Conservation (phyloP, 53 echinoderm and acorn worm species). For the Antedon mediterranea region DNA sequence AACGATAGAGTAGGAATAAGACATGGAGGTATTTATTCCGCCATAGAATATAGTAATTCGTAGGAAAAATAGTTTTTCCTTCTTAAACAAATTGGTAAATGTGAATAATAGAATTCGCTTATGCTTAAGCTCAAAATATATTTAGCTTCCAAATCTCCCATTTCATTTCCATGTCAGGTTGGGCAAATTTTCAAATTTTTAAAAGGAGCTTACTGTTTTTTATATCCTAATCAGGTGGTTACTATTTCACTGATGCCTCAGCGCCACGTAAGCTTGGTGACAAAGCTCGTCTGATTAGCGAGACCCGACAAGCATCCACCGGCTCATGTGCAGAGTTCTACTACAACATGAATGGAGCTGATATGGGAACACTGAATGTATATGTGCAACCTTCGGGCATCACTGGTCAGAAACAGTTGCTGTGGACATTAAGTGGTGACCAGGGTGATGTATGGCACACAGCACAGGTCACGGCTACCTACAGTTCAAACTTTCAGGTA, state of each 20-base stretch:
- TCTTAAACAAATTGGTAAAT: too few relatives aligned
- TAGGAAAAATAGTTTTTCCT: too few relatives aligned
- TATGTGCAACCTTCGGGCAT: neutral
- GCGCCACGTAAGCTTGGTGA: conserved; percentile 21
- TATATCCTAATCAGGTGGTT: conserved; percentile 21
- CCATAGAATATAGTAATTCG: too few relatives aligned
- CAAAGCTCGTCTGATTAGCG: conserved; percentile 41
- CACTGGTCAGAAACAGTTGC: neutral
- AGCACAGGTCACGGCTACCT: conserved; percentile 15
- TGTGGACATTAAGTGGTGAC: conserved; percentile 49
- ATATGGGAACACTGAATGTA: neutral
- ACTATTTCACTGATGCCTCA: conserved; percentile 48
- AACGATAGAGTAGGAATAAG: too few relatives aligned
- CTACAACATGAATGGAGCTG: conserved; percentile 4
- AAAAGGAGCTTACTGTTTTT: too few relatives aligned
- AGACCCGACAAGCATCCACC: conserved; percentile 18
- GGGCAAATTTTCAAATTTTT: too few relatives aligned
- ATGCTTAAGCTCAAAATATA: too few relatives aligned
- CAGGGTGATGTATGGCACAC: conserved; percentile 46
- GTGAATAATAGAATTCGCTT: too few relatives aligned
- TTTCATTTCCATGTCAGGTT: too few relatives aligned
- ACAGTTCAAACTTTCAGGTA: conserved; percentile 20
- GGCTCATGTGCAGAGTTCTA: conserved; percentile 4
- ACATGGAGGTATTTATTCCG: too few relatives aligned
- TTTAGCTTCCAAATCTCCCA: too few relatives aligned